A percentile compares a stretch with the other conserved stretches of the same genome.
Evolutionary conservation across 2,113 vertebrate genomes (phyloP).

Genomic region (Myiagra hebetior): DNA sequence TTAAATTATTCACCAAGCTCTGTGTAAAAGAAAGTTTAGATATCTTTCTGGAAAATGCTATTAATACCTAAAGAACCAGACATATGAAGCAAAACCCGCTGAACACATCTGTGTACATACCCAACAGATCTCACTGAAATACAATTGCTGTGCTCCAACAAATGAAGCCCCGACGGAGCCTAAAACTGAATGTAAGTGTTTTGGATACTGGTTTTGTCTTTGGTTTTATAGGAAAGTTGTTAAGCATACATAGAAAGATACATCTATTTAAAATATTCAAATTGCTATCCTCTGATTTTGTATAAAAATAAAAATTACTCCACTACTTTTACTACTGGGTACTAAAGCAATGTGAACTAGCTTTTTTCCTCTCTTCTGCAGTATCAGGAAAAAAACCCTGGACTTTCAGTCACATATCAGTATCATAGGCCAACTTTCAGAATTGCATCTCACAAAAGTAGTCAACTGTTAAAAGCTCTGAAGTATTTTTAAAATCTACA

Average conservation of each 20-base stretch:
- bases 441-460: neutral
- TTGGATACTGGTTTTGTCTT: neutral
- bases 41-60: neutral
- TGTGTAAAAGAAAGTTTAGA: neutral
- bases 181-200: neutral
- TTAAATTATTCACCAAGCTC: constrained; percentile 11
- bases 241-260: neutral
- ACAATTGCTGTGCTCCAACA: neutral
- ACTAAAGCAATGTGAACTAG: neutral
- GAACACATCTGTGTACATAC: neutral
- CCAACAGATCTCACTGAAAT: neutral
- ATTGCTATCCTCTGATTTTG: neutral
- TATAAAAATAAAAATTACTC: neutral
- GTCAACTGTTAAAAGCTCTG: neutral
- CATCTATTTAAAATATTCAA: neutral
- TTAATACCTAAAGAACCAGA: neutral
- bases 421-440: neutral
- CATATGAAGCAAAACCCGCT: neutral
- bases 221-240: neutral
- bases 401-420: neutral
- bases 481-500: neutral
- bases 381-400: neutral
- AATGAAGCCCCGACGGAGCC: neutral
- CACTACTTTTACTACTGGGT: neutral
- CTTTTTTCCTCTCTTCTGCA: neutral